Evolutionary conservation across 2,113 vertebrate species (phyloP).

Genomic region (Boleophthalmus pectinirostris): DNA sequence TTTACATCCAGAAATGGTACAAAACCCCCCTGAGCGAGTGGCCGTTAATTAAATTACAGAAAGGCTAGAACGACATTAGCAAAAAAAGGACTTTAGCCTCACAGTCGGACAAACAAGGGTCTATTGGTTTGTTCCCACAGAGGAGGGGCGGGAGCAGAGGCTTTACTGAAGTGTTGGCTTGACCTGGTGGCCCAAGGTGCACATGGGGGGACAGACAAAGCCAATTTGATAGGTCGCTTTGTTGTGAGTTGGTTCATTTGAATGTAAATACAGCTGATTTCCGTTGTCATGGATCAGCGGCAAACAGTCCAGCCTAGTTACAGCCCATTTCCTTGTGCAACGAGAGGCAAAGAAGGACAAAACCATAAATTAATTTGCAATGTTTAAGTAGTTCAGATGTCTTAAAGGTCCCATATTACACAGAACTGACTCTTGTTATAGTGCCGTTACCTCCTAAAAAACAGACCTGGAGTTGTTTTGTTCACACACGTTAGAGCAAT

Average conservation of each 20-base stretch:
- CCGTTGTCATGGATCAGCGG: conserved; percentile 19
- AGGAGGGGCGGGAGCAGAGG: conserved; percentile 18
- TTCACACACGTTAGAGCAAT: too few relatives aligned
- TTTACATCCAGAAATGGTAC: conserved; percentile 47
- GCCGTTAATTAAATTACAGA: conserved; percentile 64
- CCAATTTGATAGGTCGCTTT: conserved; percentile 12
- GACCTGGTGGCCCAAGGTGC: conserved; percentile 39
- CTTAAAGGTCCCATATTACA: background rate
- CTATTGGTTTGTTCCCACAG: conserved; percentile 41
- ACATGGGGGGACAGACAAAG: conserved; percentile 16
- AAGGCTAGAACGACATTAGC: conserved; percentile 40
- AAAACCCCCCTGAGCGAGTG: conserved; percentile 33
- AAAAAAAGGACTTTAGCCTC: conserved; percentile 51
- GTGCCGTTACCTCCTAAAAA: too few relatives aligned
- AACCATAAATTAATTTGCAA: background rate
- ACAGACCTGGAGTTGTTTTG: too few relatives aligned
- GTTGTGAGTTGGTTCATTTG: conserved; percentile 13
- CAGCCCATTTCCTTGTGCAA: background rate
- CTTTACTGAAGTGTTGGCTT: conserved; percentile 24
- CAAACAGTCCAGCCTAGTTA: background rate
- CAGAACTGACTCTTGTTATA: too few relatives aligned
- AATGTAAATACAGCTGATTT: conserved; percentile 30
- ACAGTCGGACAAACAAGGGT: conserved; percentile 43
- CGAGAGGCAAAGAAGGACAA: background rate
- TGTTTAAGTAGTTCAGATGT: background rate